Evolutionary conservation across 1,140 invertebrate genomes (phyloP).

Genomic region (Globodera rostochiensis): DNA sequence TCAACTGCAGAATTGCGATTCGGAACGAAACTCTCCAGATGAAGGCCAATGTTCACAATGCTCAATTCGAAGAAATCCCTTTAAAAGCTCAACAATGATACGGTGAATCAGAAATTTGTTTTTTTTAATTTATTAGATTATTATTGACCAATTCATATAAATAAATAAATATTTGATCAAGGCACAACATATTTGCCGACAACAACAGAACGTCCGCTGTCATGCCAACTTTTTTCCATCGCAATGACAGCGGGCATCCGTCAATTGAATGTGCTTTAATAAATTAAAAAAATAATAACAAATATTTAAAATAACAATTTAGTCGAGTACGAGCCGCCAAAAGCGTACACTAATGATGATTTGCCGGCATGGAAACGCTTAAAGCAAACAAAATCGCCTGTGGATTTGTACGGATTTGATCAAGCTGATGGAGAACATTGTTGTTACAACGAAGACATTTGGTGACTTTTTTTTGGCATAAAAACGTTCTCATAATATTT

Average conservation of each 20-base stretch:
- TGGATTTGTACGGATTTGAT: neutral
- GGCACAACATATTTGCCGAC: neutral
- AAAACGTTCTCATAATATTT: neutral
- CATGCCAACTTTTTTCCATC: neutral
- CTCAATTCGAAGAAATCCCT: neutral
- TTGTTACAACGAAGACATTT: neutral
- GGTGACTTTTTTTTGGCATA: neutral
- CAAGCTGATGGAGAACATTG: neutral
- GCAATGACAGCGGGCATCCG: neutral
- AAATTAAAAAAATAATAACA: too few relatives aligned
- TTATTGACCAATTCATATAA: neutral
- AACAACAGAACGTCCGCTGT: neutral
- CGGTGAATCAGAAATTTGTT: neutral
- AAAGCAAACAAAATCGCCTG: neutral
- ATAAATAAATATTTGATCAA: neutral
- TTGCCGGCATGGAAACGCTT: neutral
- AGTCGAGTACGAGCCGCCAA: neutral
- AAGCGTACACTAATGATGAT: neutral
- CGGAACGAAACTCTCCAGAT: neutral
- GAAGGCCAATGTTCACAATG: neutral
- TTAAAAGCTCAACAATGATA: neutral
- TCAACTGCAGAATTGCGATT: neutral
- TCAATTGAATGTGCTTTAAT: neutral
- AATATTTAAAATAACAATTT: neutral
- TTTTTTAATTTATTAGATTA: too few relatives aligned